Evolutionary conservation across 2,113 vertebrate species (phyloP), one percentile per base, ranked within the genome.

Genomic region (Oryzias melastigma): DNA sequence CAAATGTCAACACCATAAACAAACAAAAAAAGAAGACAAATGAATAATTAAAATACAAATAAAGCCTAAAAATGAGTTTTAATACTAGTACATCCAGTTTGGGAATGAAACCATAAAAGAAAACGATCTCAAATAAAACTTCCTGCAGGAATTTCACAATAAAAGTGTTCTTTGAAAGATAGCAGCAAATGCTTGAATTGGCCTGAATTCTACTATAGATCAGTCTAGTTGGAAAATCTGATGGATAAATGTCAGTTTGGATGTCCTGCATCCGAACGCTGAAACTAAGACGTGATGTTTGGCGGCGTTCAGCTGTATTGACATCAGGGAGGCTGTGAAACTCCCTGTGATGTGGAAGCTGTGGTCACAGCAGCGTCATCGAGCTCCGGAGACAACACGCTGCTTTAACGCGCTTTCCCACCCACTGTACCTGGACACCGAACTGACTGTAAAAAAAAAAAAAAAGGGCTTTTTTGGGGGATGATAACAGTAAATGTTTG

Each of bases 271-370:
- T 44, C 56, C 45, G 15, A 58, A 62, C 42, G 7, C 40, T 24
- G 14, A 60, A 45, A 0, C 14, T 1, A 12, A 45, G 27, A 22
- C 35, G 15, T 64, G 68, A 77, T 78, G 58, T 77, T 71, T 1
- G 15, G 42, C 27, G 20, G 27, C 2, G 7, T 52, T 56, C 45
- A 59, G 49, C 41, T 66, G n/a, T 69, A 16, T 55, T 50, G 20
- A 5, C 45, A 55, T 65, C 73, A 67, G 68, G 62, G 65, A 76
- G 66, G 69, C 76, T 78, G 80, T 77, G 82, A 88, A 85, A 80
- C 75, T 76, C 53, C 64, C 71, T 85, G 75, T 84, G 86, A 86
- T 89, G 89, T 86, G 87, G 83, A 84, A 72, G 75, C 73, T 86
- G 80, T 81, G 85, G 83, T 89, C 78, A 71, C 75, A 52, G 27